Evolutionary conservation across 2,113 vertebrate species (phyloP).

Genomic region (Xyliphius kryptos): DNA sequence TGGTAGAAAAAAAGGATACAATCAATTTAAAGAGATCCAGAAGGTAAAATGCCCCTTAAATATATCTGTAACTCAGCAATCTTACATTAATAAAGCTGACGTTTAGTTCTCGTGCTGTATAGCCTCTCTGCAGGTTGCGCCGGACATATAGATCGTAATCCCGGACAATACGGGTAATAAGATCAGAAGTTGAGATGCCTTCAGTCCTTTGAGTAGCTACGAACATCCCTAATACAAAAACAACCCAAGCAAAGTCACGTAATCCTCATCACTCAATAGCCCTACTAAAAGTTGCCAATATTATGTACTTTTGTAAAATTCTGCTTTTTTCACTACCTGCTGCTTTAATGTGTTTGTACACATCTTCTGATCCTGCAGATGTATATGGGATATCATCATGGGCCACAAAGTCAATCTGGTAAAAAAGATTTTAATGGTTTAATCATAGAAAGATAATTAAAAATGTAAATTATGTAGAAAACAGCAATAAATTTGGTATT

Average conservation of each 20-base stretch:
- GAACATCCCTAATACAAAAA: conserved; percentile 80
- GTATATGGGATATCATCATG: conserved; percentile 97
- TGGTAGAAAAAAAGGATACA: not conserved
- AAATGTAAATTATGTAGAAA: too few relatives aligned
- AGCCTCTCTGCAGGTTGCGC: conserved; percentile 92
- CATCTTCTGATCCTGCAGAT: conserved; percentile 97
- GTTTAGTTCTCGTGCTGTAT: conserved; percentile 95
- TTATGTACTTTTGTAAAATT: not conserved
- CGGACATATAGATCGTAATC: conserved; percentile 95
- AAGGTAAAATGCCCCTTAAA: not conserved
- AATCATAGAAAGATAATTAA: too few relatives aligned
- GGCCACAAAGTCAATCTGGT: conserved; percentile 97
- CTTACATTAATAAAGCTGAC: conserved; percentile 96
- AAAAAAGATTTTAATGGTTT: too few relatives aligned
- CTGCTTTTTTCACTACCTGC: conserved; percentile 70
- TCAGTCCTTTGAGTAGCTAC: conserved; percentile 93
- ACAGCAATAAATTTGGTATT: too few relatives aligned
- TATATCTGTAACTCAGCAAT: not conserved
- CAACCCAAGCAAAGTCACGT: not conserved
- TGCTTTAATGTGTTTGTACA: conserved; percentile 98
- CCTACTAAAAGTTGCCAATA: not conserved
- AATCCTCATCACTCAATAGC: not conserved
- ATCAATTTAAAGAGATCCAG: not conserved
- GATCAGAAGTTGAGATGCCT: conserved; percentile 94
- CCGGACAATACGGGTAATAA: conserved; percentile 92